These are phyloP conservation scores for Sarcophaga carnaria DNA, from an alignment of 2,888 invertebrate genomes.

Conservation along the genomic window DNA sequence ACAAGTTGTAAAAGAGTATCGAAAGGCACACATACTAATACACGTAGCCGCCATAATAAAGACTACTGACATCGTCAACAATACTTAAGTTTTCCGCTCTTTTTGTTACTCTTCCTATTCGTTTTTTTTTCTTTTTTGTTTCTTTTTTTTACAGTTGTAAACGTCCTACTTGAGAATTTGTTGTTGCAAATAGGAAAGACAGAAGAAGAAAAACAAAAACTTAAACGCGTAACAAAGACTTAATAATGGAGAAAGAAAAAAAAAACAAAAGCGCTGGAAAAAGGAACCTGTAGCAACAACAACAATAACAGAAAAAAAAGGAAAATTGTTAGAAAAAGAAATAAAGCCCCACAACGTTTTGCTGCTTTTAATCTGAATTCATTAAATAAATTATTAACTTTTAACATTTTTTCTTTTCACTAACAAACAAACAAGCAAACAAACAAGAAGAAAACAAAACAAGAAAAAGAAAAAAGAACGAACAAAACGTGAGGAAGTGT, in stretches of 20 bases:
- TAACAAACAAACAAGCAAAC: not conserved
- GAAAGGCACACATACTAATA: not conserved
- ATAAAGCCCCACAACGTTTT: constrained; percentile 28
- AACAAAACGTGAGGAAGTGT: not conserved
- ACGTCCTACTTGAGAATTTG: constrained; percentile 29
- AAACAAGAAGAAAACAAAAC: not conserved
- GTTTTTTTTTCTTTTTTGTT: not conserved
- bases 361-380: constrained; percentile 62
- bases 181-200: constrained; percentile 6
- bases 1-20: not conserved
- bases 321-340: constrained; percentile 16
- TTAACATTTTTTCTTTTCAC: constrained; percentile 40
- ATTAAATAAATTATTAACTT: constrained; percentile 67
- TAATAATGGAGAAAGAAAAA: not conserved
- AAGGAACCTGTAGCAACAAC: constrained; percentile 15
- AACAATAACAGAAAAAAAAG: not conserved
- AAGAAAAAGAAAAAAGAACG: not conserved
- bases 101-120: constrained; percentile 10
- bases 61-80: constrained; percentile 48
- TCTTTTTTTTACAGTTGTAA: too few species aligned
- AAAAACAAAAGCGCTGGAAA: not conserved
- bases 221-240: not conserved
- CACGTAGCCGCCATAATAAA: constrained; percentile 1
- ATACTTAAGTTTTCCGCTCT: constrained; percentile 27
- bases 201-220: not conserved